These are phyloP conservation scores for Scaptomyza cyrtandrae DNA, from an alignment of 2,888 invertebrate genomes.

Conservation along the genomic window DNA sequence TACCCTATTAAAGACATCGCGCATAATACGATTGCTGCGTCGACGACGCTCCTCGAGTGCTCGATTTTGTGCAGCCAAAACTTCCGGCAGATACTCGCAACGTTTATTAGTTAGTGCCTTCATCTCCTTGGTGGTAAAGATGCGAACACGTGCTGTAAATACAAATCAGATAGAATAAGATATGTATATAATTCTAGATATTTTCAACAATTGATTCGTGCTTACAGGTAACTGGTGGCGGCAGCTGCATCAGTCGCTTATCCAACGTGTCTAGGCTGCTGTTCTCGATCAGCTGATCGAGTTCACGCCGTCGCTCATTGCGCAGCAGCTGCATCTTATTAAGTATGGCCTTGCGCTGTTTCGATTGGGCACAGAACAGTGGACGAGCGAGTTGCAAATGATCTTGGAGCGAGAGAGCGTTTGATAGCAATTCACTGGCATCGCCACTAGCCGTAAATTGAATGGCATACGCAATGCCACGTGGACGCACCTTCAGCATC, in stretches of 20 bases:
- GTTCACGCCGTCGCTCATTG: slow-evolving; percentile 73
- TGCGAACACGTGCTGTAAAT: slow-evolving; percentile 84
- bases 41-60: slow-evolving; percentile 87
- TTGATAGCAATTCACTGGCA: slow-evolving; percentile 14
- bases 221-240: slow-evolving; percentile 84
- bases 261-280: slow-evolving; percentile 78
- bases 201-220: slow-evolving; percentile 1
- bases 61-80: slow-evolving; percentile 87
- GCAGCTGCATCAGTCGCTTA: slow-evolving; percentile 74
- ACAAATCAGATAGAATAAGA: no score
- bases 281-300: slow-evolving; percentile 79
- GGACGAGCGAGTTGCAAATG: slow-evolving; percentile 90
- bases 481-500: slow-evolving; percentile 77
- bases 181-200: slow-evolving; percentile 20
- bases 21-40: slow-evolving; percentile 90
- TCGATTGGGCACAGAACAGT: slow-evolving; percentile 87
- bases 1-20: slow-evolving; percentile 91
- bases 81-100: slow-evolving; percentile 90
- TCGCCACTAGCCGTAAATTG: slow-evolving; percentile 64
- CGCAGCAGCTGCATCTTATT: slow-evolving; percentile 80
- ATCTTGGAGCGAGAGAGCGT: slow-evolving; percentile 86
- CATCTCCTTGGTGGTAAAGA: slow-evolving; percentile 87
- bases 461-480: slow-evolving; percentile 81
- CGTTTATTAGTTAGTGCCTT: slow-evolving; percentile 87
- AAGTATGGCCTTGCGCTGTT: slow-evolving; percentile 80